Conservation (phyloP, 2,888 invertebrate species). For the Hipparchia semele region DNA sequence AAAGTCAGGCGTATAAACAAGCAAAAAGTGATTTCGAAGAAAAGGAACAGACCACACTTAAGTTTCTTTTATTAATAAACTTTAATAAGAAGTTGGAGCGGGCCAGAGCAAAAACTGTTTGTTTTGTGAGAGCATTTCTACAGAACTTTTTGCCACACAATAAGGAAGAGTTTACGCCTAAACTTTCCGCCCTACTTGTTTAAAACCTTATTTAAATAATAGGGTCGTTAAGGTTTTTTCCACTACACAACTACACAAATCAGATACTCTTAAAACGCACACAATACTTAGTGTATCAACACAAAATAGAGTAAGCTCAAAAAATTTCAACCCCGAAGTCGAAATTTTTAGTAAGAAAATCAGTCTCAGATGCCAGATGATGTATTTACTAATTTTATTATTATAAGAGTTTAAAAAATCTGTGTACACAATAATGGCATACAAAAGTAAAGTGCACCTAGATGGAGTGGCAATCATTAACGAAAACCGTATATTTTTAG, state of each 20-base stretch:
- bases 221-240: too few relatives aligned
- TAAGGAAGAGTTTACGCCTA: constrained; percentile 5
- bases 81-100: constrained; percentile 33
- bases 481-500: not conserved
- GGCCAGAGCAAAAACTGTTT: constrained; percentile 30
- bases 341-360: too few relatives aligned
- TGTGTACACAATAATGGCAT: too few relatives aligned
- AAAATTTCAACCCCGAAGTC: too few relatives aligned
- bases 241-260: too few relatives aligned
- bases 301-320: too few relatives aligned
- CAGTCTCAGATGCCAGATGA: too few relatives aligned
- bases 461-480: not conserved
- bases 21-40: constrained; percentile 17
- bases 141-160: not conserved
- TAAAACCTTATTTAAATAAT: not conserved
- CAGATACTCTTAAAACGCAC: too few relatives aligned
- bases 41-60: constrained; percentile 21
- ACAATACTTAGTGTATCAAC: too few relatives aligned
- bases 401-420: too few relatives aligned
- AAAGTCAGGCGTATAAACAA: constrained; percentile 2
- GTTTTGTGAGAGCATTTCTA: constrained; percentile 26
- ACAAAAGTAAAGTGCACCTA: not conserved
- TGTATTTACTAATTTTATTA: too few relatives aligned
- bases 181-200: not conserved
- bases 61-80: constrained; percentile 38